Base-by-base conservation (phyloP, 2,888 invertebrate species). In the Nymphalis urticae region DNA sequence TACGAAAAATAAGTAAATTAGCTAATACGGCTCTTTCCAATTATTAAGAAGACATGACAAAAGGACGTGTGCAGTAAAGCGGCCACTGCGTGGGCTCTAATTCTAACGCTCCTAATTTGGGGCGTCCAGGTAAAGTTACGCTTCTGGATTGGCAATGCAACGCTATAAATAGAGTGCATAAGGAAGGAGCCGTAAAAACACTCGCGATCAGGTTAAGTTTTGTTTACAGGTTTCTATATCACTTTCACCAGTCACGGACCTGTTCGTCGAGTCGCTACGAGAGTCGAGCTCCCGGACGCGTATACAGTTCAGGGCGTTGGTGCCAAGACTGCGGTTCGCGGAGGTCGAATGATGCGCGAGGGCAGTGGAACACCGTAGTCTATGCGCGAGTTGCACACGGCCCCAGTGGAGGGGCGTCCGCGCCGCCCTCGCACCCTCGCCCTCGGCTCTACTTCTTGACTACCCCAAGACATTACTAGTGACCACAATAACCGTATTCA, bases 91-190 rank as follows among this genome's bases (percentile, higher is more conserved):
- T 82, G 80, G 82, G 81, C 79, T 75, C 82, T 81, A 42, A 79
- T 81, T 80, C 77, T 84, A 86, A 86, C 91, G 90, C 91, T 84
- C 93, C 93, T 93, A 93, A 93, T 93, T 93, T 93, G 91, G 93
- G 85, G 82, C 85, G 88, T 89, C 85, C 92, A 92, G 92, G 93
- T 92, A 92, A 92, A 90, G 89, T 92, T 91, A 91, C 92, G 82
- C 79, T 72, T 83, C 89, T 90, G 90, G 90, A 92, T 87, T 79
- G 81, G 77, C 74, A 81, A 80, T 90, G 89, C 89, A 90, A 80
- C 80, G 84, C 89, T 91, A 91, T 85, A 86, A 85, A 89, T 92
- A 92, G 88, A 81, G 78, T 77, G 84, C 87, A 86, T 85, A 81
- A 76, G 84, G 84, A 86, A 83, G 85, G 82, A 86, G 85, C 82